These are phyloP conservation scores for Drosophila sucinea DNA, from an alignment of 1,140 invertebrate genomes.

Conservation along the genomic window DNA sequence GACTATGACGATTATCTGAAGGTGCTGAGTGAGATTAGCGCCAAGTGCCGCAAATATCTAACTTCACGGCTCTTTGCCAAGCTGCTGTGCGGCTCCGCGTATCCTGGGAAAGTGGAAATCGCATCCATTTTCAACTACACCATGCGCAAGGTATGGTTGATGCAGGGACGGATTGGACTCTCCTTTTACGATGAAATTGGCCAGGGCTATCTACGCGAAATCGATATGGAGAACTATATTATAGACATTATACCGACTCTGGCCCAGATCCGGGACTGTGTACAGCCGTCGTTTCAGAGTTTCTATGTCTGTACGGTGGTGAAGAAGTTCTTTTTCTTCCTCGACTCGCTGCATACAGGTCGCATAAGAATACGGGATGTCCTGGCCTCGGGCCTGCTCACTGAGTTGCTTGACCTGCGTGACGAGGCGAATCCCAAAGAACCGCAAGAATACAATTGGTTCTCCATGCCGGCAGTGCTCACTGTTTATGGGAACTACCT, in stretches of 20 bases:
- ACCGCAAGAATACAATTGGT: constrained; percentile 96
- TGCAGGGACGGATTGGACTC: constrained; percentile 95
- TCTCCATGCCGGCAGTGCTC: constrained; percentile 94
- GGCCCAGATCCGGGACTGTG: constrained; percentile 90
- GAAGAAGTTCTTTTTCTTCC: constrained; percentile 97
- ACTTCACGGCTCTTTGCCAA: constrained; percentile 93
- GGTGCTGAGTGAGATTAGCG: constrained; percentile 88
- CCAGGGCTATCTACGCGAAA: constrained; percentile 95
- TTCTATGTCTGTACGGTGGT: constrained; percentile 98
- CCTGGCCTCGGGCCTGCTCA: constrained; percentile 94
- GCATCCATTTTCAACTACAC: constrained; percentile 96
- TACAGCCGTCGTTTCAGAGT: constrained; percentile 96
- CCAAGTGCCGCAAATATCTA: constrained; percentile 91
- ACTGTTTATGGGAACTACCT: constrained; percentile 96
- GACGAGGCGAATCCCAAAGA: constrained; percentile 90
- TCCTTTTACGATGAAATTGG: constrained; percentile 97
- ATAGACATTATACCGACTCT: constrained; percentile 95
- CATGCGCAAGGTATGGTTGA: constrained; percentile 96
- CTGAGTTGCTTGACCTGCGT: constrained; percentile 94
- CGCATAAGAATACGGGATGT: constrained; percentile 96
- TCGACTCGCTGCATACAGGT: constrained; percentile 94
- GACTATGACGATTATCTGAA: constrained; percentile 93
- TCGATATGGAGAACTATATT: constrained; percentile 97
- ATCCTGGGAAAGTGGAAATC: constrained; percentile 89
- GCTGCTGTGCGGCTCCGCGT: constrained; percentile 91